A percentile compares a stretch with the other conserved stretches of the same genome.
Evolutionary conservation across 2,888 invertebrate species (phyloP).

Genomic region (Eutolmus rufibarbis): DNA sequence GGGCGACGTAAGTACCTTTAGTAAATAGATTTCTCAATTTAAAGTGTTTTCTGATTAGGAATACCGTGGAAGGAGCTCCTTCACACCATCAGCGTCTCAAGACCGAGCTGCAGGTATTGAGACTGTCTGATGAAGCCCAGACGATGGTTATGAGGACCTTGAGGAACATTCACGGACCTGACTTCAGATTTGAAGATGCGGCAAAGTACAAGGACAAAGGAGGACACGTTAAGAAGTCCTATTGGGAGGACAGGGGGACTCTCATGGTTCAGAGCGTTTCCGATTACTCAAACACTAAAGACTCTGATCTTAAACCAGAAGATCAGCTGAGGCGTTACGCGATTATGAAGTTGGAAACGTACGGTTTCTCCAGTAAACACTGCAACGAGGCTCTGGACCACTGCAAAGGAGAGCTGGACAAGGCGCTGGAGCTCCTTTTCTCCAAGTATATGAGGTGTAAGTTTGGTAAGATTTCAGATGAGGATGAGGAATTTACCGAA

Average conservation of each 20-base stretch:
- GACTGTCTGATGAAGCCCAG: conserved; percentile 73
- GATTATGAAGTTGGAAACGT: conserved; percentile 75
- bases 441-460: conserved; percentile 69
- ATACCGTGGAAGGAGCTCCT: conserved; percentile 61
- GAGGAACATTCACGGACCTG: conserved; percentile 77
- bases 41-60: conserved; percentile 50
- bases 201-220: conserved; percentile 73
- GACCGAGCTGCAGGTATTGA: conserved; percentile 78
- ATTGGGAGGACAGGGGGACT: conserved; percentile 80
- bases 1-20: neutral
- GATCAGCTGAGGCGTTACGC: conserved; percentile 76
- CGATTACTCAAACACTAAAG: conserved; percentile 71
- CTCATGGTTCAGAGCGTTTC: conserved; percentile 70
- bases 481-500: conserved; percentile 60
- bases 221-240: conserved; percentile 72
- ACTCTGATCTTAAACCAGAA: conserved; percentile 63
- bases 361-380: conserved; percentile 77
- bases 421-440: conserved; percentile 74
- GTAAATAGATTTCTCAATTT: neutral
- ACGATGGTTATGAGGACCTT: conserved; percentile 77
- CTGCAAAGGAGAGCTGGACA: conserved; percentile 74
- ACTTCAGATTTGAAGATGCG: conserved; percentile 67
- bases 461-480: conserved; percentile 55
- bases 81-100: conserved; percentile 68
- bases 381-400: conserved; percentile 77